Conservation (phyloP, 2,797 vertebrate species). For the Danio choprae region DNA sequence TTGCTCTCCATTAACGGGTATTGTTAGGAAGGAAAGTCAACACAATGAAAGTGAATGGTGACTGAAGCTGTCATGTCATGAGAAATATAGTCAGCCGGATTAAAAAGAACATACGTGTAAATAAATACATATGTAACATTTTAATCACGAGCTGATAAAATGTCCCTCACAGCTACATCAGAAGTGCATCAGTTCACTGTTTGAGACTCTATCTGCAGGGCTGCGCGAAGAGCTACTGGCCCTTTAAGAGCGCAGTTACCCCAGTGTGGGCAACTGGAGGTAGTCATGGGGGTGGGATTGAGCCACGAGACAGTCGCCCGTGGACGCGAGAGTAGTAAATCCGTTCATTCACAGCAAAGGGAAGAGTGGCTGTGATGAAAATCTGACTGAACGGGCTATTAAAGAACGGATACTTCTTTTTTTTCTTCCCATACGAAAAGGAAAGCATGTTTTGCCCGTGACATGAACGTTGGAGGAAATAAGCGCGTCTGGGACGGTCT, state of each 20-base stretch:
- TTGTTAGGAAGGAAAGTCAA: background rate
- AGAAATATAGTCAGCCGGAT: background rate
- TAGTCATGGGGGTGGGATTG: conserved; percentile 54
- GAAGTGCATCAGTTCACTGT: background rate
- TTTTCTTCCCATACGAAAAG: background rate
- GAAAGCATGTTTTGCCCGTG: background rate
- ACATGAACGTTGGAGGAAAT: conserved; percentile 3
- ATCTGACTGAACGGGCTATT: conserved; percentile 40
- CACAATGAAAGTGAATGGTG: background rate
- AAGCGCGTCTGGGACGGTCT: conserved; percentile 14
- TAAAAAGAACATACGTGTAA: background rate
- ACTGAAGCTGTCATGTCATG: background rate
- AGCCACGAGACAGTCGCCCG: conserved; percentile 61
- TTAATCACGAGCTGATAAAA: background rate
- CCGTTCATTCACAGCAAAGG: conserved; percentile 59
- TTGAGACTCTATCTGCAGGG: background rate
- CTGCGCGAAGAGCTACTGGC: conserved; percentile 59
- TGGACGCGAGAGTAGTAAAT: conserved; percentile 61
- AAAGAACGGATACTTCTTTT: conserved; percentile 7
- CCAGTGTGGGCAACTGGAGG: conserved; percentile 50
- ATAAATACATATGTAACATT: background rate
- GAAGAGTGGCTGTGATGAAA: conserved; percentile 45
- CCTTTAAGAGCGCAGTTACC: conserved; percentile 73
- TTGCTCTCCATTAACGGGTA: background rate
- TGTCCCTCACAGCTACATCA: background rate